phyloP scores from a whole-genome alignment of 1,140 invertebrate species.

The Neuroterus valhalla region DNA sequence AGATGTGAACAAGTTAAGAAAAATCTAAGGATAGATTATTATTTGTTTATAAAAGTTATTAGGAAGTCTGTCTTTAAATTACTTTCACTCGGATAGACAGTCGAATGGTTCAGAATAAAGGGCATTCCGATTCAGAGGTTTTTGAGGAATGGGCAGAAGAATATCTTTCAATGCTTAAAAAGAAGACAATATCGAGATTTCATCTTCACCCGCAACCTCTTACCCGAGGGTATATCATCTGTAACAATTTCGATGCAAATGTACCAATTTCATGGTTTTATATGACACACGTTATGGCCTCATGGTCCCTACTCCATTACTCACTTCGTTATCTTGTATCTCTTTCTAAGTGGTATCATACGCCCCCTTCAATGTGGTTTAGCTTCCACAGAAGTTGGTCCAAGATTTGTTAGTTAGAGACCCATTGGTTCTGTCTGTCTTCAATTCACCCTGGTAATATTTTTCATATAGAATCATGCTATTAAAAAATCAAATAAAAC shows the following conservation, averaged over 20 bases:
- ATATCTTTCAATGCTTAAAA: background rate
- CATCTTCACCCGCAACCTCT: background rate
- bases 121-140: background rate
- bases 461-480: too few relatives aligned
- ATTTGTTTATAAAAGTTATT: too few relatives aligned
- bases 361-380: background rate
- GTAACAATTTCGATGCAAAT: conserved; percentile 1
- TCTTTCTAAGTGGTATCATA: background rate
- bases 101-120: background rate
- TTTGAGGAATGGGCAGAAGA: background rate
- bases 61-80: too few relatives aligned
- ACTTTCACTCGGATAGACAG: too few relatives aligned
- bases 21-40: too few relatives aligned
- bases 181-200: background rate
- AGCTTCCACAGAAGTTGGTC: too few relatives aligned
- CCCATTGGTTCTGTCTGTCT: too few relatives aligned
- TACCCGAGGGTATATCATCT: background rate
- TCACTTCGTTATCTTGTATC: background rate
- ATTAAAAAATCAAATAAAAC: too few relatives aligned
- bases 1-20: too few relatives aligned
- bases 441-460: too few relatives aligned
- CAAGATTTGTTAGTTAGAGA: too few relatives aligned
- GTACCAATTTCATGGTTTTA: conserved; percentile 2
- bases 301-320: background rate
- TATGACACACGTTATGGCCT: conserved; percentile 15